Percentiles rank a stretch among this genome's conserved stretches.
phyloP scores from a whole-genome alignment of 2,888 invertebrate species.

The Ligdia adustata region DNA sequence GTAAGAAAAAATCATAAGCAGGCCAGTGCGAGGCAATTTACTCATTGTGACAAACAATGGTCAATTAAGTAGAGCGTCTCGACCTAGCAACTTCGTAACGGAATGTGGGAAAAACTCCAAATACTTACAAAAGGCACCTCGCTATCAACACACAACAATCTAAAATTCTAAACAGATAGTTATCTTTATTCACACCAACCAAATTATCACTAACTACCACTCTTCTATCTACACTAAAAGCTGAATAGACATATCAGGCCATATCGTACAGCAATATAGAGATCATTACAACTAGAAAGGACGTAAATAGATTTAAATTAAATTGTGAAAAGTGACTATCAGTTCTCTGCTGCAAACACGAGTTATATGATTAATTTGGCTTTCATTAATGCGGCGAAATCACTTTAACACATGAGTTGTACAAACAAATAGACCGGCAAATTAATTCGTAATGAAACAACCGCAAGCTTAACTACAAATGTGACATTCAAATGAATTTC shows the following conservation, averaged over 20 bases:
- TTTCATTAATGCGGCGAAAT: constrained; percentile 16
- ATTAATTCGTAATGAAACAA: constrained; percentile 23
- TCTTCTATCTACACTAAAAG: constrained; percentile 6
- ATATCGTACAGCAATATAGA: too few species aligned
- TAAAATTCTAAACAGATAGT: constrained; percentile 23
- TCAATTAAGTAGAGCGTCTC: constrained; percentile 70
- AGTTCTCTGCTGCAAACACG: too few species aligned
- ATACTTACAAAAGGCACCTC: constrained; percentile 40
- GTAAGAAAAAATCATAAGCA: constrained; percentile 55
- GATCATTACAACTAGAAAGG: too few species aligned
- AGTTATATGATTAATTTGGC: constrained; percentile 20
- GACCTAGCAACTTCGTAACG: constrained; percentile 52
- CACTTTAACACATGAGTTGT: constrained; percentile 18
- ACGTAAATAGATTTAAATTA: too few species aligned
- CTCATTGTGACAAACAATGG: constrained; percentile 80
- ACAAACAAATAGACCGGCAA: constrained; percentile 18
- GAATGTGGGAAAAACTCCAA: constrained; percentile 59
- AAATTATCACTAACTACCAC: constrained; percentile 24
- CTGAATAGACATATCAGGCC: constrained; percentile 2
- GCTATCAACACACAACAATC: constrained; percentile 20
- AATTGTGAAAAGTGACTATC: too few species aligned
- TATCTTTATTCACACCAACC: constrained; percentile 29
- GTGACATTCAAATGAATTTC: constrained; percentile 32
- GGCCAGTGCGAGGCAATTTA: constrained; percentile 68
- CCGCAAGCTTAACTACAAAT: constrained; percentile 33